Evolutionary conservation across 1,140 invertebrate species (phyloP), one percentile per base, ranked within the genome.

Genomic region (Penaeus japonicus): DNA sequence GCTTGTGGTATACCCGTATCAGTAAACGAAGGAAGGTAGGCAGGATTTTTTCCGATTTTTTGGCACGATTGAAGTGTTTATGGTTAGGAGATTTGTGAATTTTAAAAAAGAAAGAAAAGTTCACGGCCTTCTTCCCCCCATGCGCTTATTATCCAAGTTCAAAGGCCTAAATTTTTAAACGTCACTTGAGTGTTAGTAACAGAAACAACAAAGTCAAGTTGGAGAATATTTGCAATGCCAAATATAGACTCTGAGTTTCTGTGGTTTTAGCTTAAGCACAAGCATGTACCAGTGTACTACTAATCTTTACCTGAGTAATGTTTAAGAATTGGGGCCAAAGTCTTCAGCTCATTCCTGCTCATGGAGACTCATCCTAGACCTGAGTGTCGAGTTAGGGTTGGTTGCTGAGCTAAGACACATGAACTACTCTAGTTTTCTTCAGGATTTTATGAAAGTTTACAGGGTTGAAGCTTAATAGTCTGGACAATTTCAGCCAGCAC

Each of bases 21-120:
- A 83, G 81, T 82, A 65, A 83, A 18, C 35, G 70, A 83, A 83
- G 81, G 57, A 83, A 39, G 57, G 81, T 83, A 62, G 81, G 81
- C 81, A 83, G 81, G 59, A 62, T 32, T 57, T 59, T 85, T 85
- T 32, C 81, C 59, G 53, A 27, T 30, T 82, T 83, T 55, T 83
- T 70, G 84, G 65, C 53, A 85, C 73, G 73, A 35, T 54, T 32
- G 73, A 85, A 85, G 73, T 85, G 84, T 73, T 77, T 78, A 78
- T 78, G 84, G 84, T 85, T 85, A 85, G 84, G 84, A 85, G 73
- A 85, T 85, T 85, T 85, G 84, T 85, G 84, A 85, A 85, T 78
- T 47, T 47, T 47, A 47, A 47, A 47, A 47, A 47, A 78, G 57
- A 55, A 82, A 22, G 35, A 82, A 57, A 78, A 77, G 54, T 85